Conservation (phyloP, 2,888 invertebrate species). For the Pandemis cinnamomeana region DNA sequence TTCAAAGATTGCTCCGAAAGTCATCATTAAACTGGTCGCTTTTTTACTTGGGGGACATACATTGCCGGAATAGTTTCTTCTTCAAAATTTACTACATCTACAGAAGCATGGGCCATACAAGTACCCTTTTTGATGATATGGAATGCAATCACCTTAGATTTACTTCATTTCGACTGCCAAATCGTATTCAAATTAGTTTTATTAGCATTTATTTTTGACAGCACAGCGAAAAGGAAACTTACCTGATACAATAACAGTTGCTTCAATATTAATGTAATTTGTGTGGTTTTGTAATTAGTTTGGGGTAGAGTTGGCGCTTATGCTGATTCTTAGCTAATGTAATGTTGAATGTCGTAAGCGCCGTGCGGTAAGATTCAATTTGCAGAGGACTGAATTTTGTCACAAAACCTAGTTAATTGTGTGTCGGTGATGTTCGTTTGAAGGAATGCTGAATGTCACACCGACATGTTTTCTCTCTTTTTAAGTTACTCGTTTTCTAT, state of each 20-base stretch:
- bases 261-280: too few relatives aligned
- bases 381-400: constrained; percentile 2
- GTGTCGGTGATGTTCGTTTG: neutral
- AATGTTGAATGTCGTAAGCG: neutral
- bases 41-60: too few relatives aligned
- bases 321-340: neutral
- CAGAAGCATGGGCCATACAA: too few relatives aligned
- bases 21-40: too few relatives aligned
- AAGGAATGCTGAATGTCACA: constrained; percentile 1
- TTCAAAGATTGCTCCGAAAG: too few relatives aligned
- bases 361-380: neutral
- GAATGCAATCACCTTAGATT: neutral
- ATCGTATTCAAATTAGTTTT: constrained; percentile 9
- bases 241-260: neutral
- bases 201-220: constrained; percentile 30
- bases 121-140: neutral
- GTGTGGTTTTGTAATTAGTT: too few relatives aligned
- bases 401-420: neutral
- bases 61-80: too few relatives aligned
- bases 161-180: constrained; percentile 4
- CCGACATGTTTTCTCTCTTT: neutral
- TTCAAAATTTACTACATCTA: too few relatives aligned
- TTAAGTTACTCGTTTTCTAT: neutral
- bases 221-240: neutral
- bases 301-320: too few relatives aligned